phyloP scores from a whole-genome alignment of 2,113 vertebrate genomes.

The Hiodon alosoides region DNA sequence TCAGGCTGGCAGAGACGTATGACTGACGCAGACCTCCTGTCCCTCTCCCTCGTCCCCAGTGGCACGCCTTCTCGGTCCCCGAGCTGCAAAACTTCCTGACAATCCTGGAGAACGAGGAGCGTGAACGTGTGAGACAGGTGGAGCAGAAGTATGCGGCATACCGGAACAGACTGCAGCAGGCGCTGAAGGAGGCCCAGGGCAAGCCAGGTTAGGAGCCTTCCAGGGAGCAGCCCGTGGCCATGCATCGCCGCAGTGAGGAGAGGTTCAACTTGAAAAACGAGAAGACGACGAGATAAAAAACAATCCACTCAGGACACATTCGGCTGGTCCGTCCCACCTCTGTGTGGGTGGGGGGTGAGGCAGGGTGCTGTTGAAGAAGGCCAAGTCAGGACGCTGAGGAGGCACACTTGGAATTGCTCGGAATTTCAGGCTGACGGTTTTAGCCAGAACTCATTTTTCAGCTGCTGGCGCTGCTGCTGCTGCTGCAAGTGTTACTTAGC shows the following conservation, averaged over 20 bases:
- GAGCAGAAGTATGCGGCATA: slow-evolving; percentile 74
- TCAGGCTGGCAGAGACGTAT: not conserved
- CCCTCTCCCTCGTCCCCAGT: slow-evolving; percentile 58
- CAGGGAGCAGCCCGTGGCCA: slow-evolving; percentile 43
- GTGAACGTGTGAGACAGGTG: slow-evolving; percentile 80
- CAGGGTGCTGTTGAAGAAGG: slow-evolving; percentile 33
- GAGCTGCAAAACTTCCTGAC: slow-evolving; percentile 95
- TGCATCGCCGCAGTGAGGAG: slow-evolving; percentile 30
- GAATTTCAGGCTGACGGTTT: not conserved
- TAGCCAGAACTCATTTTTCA: slow-evolving; percentile 22
- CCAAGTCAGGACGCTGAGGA: not conserved
- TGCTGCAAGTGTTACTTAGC: slow-evolving; percentile 73
- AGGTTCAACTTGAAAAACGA: slow-evolving; percentile 12
- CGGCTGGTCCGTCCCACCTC: not conserved
- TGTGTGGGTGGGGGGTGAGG: slow-evolving; percentile 14
- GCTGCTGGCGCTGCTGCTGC: slow-evolving; percentile 45
- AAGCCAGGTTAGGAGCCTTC: slow-evolving; percentile 72
- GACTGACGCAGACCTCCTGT: not conserved
- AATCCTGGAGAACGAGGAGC: slow-evolving; percentile 86
- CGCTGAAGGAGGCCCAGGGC: slow-evolving; percentile 64
- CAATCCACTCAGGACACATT: slow-evolving; percentile 56
- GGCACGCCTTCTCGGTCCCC: slow-evolving; percentile 91
- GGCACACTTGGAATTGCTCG: slow-evolving; percentile 8
- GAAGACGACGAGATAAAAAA: slow-evolving; percentile 21
- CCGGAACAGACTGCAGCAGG: slow-evolving; percentile 74